Conservation (phyloP, 1,140 invertebrate species). For the Mizuhopecten yessoensis region DNA sequence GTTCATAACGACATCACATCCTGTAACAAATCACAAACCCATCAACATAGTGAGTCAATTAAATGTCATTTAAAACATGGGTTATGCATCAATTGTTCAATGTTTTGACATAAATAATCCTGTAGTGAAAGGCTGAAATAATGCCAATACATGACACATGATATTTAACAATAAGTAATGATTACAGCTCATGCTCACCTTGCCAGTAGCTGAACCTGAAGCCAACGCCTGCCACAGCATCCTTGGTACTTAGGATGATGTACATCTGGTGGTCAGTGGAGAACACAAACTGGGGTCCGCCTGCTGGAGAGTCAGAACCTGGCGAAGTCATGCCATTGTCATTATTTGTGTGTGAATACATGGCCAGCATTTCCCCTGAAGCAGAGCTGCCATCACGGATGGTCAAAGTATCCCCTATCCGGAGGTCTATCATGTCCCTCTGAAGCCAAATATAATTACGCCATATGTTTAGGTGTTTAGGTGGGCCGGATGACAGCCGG, state of each 20-base stretch:
- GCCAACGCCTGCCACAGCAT: constrained; percentile 52
- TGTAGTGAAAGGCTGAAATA: too few species aligned
- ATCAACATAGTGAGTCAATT: too few species aligned
- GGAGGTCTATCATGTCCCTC: constrained; percentile 64
- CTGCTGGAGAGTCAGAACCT: not conserved
- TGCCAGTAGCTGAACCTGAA: constrained; percentile 61
- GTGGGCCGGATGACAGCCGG: too few species aligned
- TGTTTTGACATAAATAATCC: too few species aligned
- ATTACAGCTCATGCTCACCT: too few species aligned
- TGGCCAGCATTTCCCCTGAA: constrained; percentile 53
- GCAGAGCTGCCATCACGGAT: constrained; percentile 65
- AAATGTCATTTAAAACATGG: too few species aligned
- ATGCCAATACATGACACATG: too few species aligned
- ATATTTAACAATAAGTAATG: too few species aligned
- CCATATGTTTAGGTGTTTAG: too few species aligned
- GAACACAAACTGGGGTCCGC: constrained; percentile 57
- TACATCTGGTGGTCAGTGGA: constrained; percentile 67
- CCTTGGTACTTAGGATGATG: constrained; percentile 61
- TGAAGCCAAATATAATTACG: too few species aligned
- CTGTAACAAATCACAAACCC: constrained; percentile 49
- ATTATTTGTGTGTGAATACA: constrained; percentile 55
- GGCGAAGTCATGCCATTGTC: constrained; percentile 40
- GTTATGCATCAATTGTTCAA: too few species aligned
- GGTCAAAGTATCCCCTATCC: constrained; percentile 58
- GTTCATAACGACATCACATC: constrained; percentile 57